Conservation (phyloP, 23 tunicate genomes). For the Trididemnum nubilum region DNA sequence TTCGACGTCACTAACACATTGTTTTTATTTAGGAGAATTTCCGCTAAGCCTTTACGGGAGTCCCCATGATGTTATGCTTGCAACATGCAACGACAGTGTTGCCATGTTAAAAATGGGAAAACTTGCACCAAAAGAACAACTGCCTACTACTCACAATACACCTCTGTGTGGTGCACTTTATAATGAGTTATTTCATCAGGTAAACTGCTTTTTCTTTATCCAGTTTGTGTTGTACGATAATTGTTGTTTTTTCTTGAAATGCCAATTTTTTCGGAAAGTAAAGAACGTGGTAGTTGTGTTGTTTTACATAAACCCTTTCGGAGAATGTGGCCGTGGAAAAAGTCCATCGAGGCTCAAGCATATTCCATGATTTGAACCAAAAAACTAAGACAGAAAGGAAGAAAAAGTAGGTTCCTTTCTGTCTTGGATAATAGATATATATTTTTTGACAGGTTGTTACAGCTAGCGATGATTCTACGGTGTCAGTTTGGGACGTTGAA, state of each 20-base stretch:
- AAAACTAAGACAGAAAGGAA: no score
- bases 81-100: slow-evolving; percentile 85
- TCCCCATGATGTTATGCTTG: slow-evolving; percentile 70
- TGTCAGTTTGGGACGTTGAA: slow-evolving; percentile 90
- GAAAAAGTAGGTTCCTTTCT: no score
- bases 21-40: slow-evolving; percentile 89
- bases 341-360: no score
- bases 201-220: background rate
- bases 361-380: no score
- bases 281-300: no score
- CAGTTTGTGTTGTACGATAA: background rate
- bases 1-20: no score
- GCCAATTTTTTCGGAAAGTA: no score
- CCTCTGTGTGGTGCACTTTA: slow-evolving; percentile 77
- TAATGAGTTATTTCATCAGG: slow-evolving; percentile 87
- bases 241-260: background rate
- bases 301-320: no score
- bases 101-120: slow-evolving; percentile 90
- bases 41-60: slow-evolving; percentile 66
- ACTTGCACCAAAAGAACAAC: slow-evolving; percentile 77
- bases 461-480: slow-evolving; percentile 83
- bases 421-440: no score
- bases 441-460: slow-evolving; percentile 61
- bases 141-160: slow-evolving; percentile 88
- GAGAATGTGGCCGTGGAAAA: no score